Conservation (phyloP, 2,113 vertebrate species). For the Hydropotes inermis region DNA sequence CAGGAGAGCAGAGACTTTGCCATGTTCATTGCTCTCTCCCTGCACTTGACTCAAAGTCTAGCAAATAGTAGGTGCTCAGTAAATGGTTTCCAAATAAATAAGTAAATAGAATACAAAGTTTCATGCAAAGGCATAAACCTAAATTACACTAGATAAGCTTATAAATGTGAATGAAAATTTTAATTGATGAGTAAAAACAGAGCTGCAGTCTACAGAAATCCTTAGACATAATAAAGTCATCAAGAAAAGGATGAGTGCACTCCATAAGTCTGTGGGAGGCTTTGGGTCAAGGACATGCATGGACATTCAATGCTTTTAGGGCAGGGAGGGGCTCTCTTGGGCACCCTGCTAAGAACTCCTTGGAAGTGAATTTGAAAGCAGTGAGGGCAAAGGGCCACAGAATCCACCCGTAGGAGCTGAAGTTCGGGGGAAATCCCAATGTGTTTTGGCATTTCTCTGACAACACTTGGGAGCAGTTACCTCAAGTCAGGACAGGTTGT, state of each 20-base stretch:
- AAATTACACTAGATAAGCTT: not conserved
- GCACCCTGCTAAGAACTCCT: not conserved
- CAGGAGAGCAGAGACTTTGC: not conserved
- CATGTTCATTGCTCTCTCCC: not conserved
- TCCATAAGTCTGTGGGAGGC: no score
- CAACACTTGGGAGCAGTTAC: not conserved
- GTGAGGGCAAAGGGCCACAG: not conserved
- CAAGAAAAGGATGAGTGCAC: not conserved
- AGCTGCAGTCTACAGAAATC: not conserved
- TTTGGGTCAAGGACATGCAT: rapidly evolving
- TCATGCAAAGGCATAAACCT: not conserved
- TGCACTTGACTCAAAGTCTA: not conserved
- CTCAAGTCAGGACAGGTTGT: not conserved
- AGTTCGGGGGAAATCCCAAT: not conserved
- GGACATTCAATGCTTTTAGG: not conserved
- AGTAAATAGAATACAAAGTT: not conserved
- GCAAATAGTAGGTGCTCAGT: not conserved
- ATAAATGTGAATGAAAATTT: not conserved
- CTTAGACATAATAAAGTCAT: not conserved
- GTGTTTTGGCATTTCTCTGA: not conserved
- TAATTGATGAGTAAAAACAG: not conserved
- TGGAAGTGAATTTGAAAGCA: not conserved
- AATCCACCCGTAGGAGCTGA: not conserved
- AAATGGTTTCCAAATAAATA: not conserved
- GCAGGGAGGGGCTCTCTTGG: not conserved